Percentiles rank a stretch among this genome's conserved stretches.
phyloP scores from a whole-genome alignment of 2,888 invertebrate species.

The Caenorhabditis angaria region DNA sequence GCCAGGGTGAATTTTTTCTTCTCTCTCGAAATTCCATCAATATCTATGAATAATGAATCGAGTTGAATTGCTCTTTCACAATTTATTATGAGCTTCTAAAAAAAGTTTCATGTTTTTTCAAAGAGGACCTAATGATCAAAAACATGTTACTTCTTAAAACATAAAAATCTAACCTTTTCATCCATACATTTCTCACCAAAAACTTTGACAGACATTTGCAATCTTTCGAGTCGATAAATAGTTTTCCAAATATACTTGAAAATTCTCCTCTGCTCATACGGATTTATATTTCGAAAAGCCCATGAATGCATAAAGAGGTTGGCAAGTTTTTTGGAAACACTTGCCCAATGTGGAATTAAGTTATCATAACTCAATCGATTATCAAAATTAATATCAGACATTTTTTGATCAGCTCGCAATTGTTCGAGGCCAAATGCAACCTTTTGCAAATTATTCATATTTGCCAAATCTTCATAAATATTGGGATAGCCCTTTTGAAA shows the following conservation, averaged over 20 bases:
- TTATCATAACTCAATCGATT: conserved; percentile 22
- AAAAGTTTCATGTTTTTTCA: too few species aligned
- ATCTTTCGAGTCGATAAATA: conserved; percentile 33
- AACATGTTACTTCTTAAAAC: background rate
- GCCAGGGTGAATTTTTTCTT: conserved; percentile 13
- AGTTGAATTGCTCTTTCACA: conserved; percentile 29
- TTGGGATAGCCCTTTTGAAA: background rate
- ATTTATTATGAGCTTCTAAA: conserved; percentile 32
- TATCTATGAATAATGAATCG: conserved; percentile 29
- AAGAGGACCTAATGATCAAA: too few species aligned
- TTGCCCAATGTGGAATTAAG: conserved; percentile 28
- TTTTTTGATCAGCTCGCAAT: conserved; percentile 18
- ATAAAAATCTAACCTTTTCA: conserved; percentile 19
- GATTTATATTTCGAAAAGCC: conserved; percentile 28
- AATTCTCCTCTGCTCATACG: conserved; percentile 25
- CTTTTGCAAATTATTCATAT: conserved; percentile 18
- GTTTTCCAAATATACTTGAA: conserved; percentile 38
- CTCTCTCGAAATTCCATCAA: conserved; percentile 25
- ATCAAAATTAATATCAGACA: conserved; percentile 17
- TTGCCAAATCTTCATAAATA: conserved; percentile 8
- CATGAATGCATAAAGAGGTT: conserved; percentile 29
- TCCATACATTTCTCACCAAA: conserved; percentile 26
- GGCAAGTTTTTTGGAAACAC: conserved; percentile 23
- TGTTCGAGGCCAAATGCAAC: conserved; percentile 18
- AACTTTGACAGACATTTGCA: conserved; percentile 40